Evolutionary conservation across 2,113 vertebrate species (phyloP).

Genomic region (Felis catus): DNA sequence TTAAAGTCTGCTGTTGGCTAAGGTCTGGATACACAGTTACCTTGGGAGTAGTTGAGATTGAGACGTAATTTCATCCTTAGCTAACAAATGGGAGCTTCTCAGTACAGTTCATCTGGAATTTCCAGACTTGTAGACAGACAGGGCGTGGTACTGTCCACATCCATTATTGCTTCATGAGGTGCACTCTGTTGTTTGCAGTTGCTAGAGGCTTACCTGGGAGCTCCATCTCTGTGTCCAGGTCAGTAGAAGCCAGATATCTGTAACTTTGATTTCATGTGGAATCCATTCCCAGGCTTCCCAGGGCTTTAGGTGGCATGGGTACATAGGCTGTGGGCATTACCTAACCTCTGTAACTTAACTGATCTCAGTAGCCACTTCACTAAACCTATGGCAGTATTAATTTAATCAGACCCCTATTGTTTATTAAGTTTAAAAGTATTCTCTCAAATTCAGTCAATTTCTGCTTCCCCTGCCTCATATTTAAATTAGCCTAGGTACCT

Average conservation of each 20-base stretch:
- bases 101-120: not conserved
- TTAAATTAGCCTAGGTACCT: not conserved
- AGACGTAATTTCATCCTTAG: not conserved
- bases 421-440: not conserved
- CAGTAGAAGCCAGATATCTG: not conserved
- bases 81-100: not conserved
- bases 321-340: not conserved
- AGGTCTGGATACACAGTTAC: not conserved
- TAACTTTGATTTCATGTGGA: not conserved
- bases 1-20: not conserved
- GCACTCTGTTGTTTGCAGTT: not conserved
- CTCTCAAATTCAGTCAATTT: not conserved
- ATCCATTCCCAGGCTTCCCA: not conserved
- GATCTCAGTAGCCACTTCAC: not conserved
- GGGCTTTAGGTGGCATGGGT: not conserved
- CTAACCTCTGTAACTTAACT: not conserved
- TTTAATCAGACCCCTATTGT: not conserved
- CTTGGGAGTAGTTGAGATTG: not conserved
- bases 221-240: not conserved
- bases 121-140: not conserved
- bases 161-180: not conserved
- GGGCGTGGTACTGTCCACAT: not conserved
- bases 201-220: not conserved
- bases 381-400: not conserved
- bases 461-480: not conserved